These are phyloP conservation scores for Leptopterna dolabrata DNA, from an alignment of 2,888 invertebrate genomes.

Conservation along the genomic window DNA sequence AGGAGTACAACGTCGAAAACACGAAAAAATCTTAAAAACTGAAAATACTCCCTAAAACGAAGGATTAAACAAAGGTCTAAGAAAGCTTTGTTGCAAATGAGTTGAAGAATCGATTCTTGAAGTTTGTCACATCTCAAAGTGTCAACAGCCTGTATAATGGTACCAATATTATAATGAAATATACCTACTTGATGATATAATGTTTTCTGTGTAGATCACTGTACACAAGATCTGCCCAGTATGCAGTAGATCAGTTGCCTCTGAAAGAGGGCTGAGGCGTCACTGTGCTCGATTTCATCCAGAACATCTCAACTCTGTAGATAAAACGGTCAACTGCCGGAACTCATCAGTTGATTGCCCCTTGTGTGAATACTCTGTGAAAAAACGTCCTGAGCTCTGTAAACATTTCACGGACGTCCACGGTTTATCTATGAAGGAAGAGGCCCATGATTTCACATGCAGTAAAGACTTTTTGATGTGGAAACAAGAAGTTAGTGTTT, in stretches of 20 bases:
- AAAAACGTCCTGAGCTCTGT: background rate
- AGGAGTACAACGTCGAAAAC: too few relatives aligned
- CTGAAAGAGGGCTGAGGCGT: background rate
- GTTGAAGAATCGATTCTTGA: too few relatives aligned
- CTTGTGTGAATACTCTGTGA: background rate
- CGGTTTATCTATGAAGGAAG: background rate
- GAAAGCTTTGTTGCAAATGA: too few relatives aligned
- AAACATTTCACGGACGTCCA: background rate
- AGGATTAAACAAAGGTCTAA: too few relatives aligned
- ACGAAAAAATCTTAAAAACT: too few relatives aligned
- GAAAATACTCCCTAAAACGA: too few relatives aligned
- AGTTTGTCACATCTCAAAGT: too few relatives aligned
- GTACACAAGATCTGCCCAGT: background rate
- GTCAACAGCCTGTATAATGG: too few relatives aligned
- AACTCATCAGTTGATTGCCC: background rate
- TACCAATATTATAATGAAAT: too few relatives aligned
- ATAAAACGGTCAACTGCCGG: background rate
- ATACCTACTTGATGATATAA: too few relatives aligned
- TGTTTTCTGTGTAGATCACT: background rate
- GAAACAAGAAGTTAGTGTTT: slow-evolving; percentile 8
- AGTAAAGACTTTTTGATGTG: background rate
- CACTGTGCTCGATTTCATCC: background rate
- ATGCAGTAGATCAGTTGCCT: background rate
- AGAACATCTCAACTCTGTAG: background rate
- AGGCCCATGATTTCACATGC: slow-evolving; percentile 17